These are phyloP conservation scores for Hystrix brachyura DNA, from an alignment of 2,113 vertebrate species.

Conservation along the genomic window DNA sequence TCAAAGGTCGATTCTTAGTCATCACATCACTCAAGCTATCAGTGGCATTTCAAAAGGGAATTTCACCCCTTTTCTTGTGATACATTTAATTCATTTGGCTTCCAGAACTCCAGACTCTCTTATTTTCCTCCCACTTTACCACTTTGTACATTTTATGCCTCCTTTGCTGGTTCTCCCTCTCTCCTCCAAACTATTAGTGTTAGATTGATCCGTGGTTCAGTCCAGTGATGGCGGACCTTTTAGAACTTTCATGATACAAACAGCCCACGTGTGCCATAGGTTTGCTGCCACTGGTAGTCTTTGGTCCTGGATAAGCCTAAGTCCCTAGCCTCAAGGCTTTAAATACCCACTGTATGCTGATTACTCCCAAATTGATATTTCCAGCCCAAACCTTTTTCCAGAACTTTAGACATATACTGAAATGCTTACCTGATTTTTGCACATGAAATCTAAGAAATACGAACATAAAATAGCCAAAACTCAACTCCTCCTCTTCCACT, in stretches of 20 bases:
- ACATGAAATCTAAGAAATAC: not conserved
- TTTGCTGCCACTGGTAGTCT: not conserved
- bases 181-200: not conserved
- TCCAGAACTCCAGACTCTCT: not conserved
- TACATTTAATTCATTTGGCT: not conserved
- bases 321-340: not conserved
- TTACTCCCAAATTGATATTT: not conserved
- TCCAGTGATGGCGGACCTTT: not conserved
- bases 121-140: not conserved
- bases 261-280: not conserved
- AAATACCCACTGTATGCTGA: not conserved
- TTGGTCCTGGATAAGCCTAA: not conserved
- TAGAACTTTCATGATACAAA: not conserved
- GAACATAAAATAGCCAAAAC: slow-evolving; percentile 13
- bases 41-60: not conserved
- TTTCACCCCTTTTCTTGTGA: not conserved
- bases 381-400: not conserved
- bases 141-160: not conserved
- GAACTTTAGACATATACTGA: not conserved
- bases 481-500: not conserved
- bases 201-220: not conserved
- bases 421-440: not conserved
- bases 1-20: not conserved
- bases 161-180: not conserved
- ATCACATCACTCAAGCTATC: not conserved